These are phyloP conservation scores for Trichopria drosophilae DNA, from an alignment of 2,888 invertebrate genomes.

Conservation along the genomic window DNA sequence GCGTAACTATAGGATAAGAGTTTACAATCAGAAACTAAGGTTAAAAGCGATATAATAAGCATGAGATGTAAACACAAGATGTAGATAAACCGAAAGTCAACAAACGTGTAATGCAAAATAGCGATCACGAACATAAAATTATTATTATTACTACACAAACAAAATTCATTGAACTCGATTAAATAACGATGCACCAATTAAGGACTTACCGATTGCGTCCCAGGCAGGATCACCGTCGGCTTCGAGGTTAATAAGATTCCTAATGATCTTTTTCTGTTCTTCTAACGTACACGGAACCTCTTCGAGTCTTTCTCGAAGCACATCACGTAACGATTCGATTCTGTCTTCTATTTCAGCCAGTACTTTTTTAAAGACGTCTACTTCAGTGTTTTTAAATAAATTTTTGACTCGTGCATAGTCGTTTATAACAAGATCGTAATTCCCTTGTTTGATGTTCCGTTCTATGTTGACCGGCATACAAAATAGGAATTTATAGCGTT, in stretches of 20 bases:
- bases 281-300: constrained; percentile 91
- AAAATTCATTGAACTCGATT: constrained; percentile 2
- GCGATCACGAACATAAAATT: not conserved
- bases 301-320: constrained; percentile 79
- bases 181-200: not conserved
- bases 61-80: too few species aligned
- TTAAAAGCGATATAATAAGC: too few species aligned
- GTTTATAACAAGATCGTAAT: constrained; percentile 96
- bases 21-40: too few species aligned
- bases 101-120: not conserved
- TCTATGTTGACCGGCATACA: constrained; percentile 94
- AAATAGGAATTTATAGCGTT: constrained; percentile 92
- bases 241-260: constrained; percentile 77
- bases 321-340: constrained; percentile 78
- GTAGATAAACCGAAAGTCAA: too few species aligned
- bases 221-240: constrained; percentile 90
- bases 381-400: constrained; percentile 90
- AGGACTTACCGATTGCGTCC: constrained; percentile 74
- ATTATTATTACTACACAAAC: too few species aligned
- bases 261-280: constrained; percentile 92
- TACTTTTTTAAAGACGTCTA: constrained; percentile 84
- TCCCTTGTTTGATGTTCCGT: constrained; percentile 88
- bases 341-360: constrained; percentile 89
- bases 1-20: too few species aligned
- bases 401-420: constrained; percentile 96